Evolutionary conservation across 2,797 vertebrate genomes (phyloP).

Genomic region (Natrix natrix): DNA sequence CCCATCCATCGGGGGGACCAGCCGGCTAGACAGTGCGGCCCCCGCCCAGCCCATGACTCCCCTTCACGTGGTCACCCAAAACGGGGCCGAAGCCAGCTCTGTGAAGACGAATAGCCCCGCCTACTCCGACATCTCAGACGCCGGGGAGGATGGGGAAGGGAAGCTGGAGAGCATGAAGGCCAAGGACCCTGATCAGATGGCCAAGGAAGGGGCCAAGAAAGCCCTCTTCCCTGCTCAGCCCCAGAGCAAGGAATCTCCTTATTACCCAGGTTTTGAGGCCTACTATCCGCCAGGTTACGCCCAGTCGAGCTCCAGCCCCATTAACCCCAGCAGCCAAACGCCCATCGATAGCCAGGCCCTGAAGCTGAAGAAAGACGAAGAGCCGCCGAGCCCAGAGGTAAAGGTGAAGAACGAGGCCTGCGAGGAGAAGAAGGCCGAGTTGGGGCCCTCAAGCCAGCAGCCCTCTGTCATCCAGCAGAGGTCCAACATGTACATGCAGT

Average conservation of each 20-base stretch:
- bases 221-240: constrained; percentile 87
- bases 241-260: constrained; percentile 91
- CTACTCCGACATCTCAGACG: constrained; percentile 97
- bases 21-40: constrained; percentile 86
- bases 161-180: constrained; percentile 85
- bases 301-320: constrained; percentile 87
- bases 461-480: constrained; percentile 97
- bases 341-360: constrained; percentile 76
- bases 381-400: constrained; percentile 83
- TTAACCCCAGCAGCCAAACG: constrained; percentile 75
- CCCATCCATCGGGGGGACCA: constrained; percentile 92
- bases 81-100: constrained; percentile 91
- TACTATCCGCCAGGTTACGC: constrained; percentile 95
- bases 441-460: constrained; percentile 79
- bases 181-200: constrained; percentile 87
- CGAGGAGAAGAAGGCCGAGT: constrained; percentile 91
- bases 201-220: constrained; percentile 94
- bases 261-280: constrained; percentile 88
- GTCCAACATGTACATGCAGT: constrained; percentile 98
- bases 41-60: constrained; percentile 87
- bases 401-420: constrained; percentile 86
- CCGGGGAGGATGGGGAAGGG: constrained; percentile 95
- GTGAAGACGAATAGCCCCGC: constrained; percentile 98
- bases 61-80: constrained; percentile 89
- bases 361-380: constrained; percentile 94